These are phyloP conservation scores for Pandemis corylana DNA, from an alignment of 2,888 invertebrate genomes.

Conservation along the genomic window DNA sequence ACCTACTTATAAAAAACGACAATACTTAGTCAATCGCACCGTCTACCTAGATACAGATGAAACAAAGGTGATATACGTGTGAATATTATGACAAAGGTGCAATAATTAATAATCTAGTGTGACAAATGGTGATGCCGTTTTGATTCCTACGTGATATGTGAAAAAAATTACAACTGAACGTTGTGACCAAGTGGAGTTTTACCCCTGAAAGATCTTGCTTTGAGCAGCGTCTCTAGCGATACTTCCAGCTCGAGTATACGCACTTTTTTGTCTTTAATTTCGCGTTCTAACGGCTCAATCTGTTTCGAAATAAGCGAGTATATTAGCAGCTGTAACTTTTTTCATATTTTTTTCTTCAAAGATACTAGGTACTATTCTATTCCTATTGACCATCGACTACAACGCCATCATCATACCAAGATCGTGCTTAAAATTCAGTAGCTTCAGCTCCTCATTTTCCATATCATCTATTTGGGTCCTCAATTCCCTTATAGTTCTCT, in stretches of 20 bases:
- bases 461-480: slow-evolving; percentile 92
- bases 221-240: slow-evolving; percentile 91
- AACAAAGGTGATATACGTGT: background rate
- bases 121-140: slow-evolving; percentile 43
- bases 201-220: slow-evolving; percentile 87
- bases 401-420: slow-evolving; percentile 68
- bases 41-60: slow-evolving; percentile 8
- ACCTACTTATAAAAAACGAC: no score
- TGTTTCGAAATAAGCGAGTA: slow-evolving; percentile 58
- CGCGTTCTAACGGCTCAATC: slow-evolving; percentile 94
- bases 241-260: slow-evolving; percentile 93
- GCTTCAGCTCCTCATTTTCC: slow-evolving; percentile 91
- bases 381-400: slow-evolving; percentile 25
- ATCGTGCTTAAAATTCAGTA: slow-evolving; percentile 80
- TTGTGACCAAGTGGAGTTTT: slow-evolving; percentile 51
- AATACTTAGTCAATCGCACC: background rate
- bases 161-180: slow-evolving; percentile 82
- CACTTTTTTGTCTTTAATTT: slow-evolving; percentile 92
- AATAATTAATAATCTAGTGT: slow-evolving; percentile 48
- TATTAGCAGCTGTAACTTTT: slow-evolving; percentile 78
- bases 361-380: slow-evolving; percentile 14
- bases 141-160: slow-evolving; percentile 43
- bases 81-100: slow-evolving; percentile 42
- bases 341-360: slow-evolving; percentile 48
- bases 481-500: slow-evolving; percentile 91